These are phyloP conservation scores for Cerastis rubricosa DNA, from an alignment of 2,888 invertebrate genomes.

Conservation along the genomic window DNA sequence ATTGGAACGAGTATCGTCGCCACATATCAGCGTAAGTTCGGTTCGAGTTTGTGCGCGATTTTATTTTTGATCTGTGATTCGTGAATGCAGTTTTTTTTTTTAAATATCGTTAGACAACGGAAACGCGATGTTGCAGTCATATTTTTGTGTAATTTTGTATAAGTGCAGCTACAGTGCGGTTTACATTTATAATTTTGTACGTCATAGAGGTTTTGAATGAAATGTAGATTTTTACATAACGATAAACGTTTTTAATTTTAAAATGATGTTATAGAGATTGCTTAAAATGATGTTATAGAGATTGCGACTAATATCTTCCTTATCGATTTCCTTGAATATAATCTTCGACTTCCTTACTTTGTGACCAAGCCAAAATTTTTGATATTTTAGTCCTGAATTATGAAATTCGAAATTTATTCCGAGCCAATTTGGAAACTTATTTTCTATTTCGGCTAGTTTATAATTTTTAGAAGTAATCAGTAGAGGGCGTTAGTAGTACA, in stretches of 20 bases:
- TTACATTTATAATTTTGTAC: constrained; percentile 76
- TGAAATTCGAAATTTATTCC: constrained; percentile 75
- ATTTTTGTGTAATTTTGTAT: constrained; percentile 72
- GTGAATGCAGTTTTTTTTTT: constrained; percentile 80
- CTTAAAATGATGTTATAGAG: constrained; percentile 67
- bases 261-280: constrained; percentile 66
- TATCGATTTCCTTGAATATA: constrained; percentile 50
- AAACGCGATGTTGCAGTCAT: constrained; percentile 71
- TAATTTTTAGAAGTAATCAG: constrained; percentile 61
- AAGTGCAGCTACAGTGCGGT: constrained; percentile 75
- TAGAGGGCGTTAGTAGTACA: constrained; percentile 63
- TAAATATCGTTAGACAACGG: constrained; percentile 66
- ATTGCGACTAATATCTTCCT: constrained; percentile 68
- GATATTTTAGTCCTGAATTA: constrained; percentile 53
- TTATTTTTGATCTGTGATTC: constrained; percentile 85
- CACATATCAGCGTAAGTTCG: constrained; percentile 85
- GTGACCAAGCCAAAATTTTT: constrained; percentile 59
- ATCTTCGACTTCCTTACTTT: constrained; percentile 55
- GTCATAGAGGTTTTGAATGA: constrained; percentile 69
- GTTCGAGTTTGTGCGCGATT: constrained; percentile 75
- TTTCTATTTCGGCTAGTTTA: constrained; percentile 72
- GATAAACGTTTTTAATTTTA: constrained; percentile 68
- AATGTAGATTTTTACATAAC: constrained; percentile 67
- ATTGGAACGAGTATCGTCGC: constrained; percentile 64
- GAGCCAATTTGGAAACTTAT: constrained; percentile 79